Base-by-base conservation (phyloP, 2,888 invertebrate genomes). In the Caradrina clavipalpis region DNA sequence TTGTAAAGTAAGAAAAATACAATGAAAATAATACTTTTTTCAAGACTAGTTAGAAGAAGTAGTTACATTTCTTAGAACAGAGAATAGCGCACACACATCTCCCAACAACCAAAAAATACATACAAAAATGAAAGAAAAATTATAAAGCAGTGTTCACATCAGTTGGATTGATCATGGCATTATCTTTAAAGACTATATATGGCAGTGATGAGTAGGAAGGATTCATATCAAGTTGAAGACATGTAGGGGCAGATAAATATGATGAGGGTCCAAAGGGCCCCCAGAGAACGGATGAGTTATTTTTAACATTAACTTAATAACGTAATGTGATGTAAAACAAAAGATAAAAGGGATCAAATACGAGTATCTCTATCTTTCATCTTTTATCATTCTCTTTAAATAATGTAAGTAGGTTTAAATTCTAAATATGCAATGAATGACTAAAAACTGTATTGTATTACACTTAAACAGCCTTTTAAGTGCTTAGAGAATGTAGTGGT, bases 241-340 rank as follows among this genome's bases (percentile, higher is more conserved):
- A 21, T 54, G 31, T 13, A 13, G 2, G 8, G 2, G 17, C 19
- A 22, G 56, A 60, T 69, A 69, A 57, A 57, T 69, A 49, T 69
- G 73, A 73, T 22, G 22, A 57, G 69, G 76, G 76, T 73, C 42
- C 22, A 49, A 21, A 45, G n/a, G 56, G 22, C 42, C 31, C 49
- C 0, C 31, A 51, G 11, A 0, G 21, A 7, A 42, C 7, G 54
- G n/a, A 13, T 49, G 56, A 60, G 31, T 50, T 57, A 47, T 51
- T 75, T 75, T 60, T 47, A 60, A 67, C 26, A 56, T 60, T 56
- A 67, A 59, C 55, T 26, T 60, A 13, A 6, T 39, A 55, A 61
- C 22, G 17, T 11, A 58, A 54, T 55, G n/a, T 49, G 31, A 53
- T 8, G 56, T 45, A 8, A 56, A 69, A 31, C 1, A 2, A 15